Evolutionary conservation across 2,797 vertebrate species (phyloP), one percentile per base, ranked within the genome.

Genomic region (Ficedula albicollis): DNA sequence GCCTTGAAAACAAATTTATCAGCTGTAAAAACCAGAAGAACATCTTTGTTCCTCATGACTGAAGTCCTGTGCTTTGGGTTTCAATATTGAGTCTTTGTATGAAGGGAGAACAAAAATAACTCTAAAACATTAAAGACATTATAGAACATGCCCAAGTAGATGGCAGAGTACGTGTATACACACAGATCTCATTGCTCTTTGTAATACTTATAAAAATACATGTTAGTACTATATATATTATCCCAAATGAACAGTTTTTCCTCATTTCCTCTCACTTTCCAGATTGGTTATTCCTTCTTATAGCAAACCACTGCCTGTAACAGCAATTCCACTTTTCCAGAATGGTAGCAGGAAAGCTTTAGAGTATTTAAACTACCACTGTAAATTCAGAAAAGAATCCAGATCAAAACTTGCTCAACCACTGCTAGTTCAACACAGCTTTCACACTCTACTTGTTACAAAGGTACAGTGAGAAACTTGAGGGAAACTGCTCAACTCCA

Each of bases 1-100:
- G 89, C 96, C 96, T 95, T 93, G 90, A 95, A 95, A 98, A 85
- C 94, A 97, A 97, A 97, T 97, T 97, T 94, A 90, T 97, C 96
- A 97, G 96, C 96, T 97, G 97, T 97, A 96, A 97, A 68, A 97
- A 83, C 67, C 90, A 97, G 97, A 97, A 97, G 89, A 98, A 91
- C 96, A 92, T 95, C 95, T 97, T 96, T 97, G 96, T 97, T 97
- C 92, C 95, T 62, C 88, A 84, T 97, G 98, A 98, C 95, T 96
- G 97, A 92, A 95, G 93, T 83, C 82, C 96, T 93, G 80, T 91
- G 94, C 92, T 95, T 93, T 87, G 90, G 70, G 83, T 93, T 93
- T 87, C 49, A 92, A 67, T 91, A 85, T 29, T 94, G 95, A 97
- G 96, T 84, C 92, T 94, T 92, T 66, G 44, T 62, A 89, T 64